Base-by-base conservation (phyloP, 2,797 vertebrate species). In the Podarcis siculus region DNA sequence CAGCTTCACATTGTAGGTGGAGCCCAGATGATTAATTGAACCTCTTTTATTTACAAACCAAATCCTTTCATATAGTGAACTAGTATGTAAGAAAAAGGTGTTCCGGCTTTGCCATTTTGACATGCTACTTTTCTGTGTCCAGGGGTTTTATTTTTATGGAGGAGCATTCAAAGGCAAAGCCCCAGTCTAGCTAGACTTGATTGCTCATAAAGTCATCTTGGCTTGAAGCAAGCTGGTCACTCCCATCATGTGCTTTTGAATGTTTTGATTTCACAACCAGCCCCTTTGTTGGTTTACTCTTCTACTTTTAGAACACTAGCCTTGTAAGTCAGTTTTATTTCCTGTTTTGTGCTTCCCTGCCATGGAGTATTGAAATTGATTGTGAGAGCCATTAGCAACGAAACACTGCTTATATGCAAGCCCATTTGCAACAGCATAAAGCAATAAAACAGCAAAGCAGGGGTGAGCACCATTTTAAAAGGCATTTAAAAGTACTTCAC, bases 281-380 rank as follows among this genome's bases (percentile, higher is more conserved):
- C 13, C 2, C 82, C 37, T 8, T 39, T 90, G 67, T 69, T 66
- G 69, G 21, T 86, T 87, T 79, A 12, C n/a, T 37, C 58, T 87
- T 9, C 45, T 71, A 67, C 86, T 80, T 12, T 86, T 91, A 69
- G 80, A 90, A 15, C 66, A 58, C 67, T 19, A 64, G 61, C 21
- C 21, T 23, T 64, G 61, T 23, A 19, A 64, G 61, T 6, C 61
- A 64, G 19, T 64, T 64, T 64, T 71, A 32, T 80, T 32, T 67
- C 25, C 13, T 30, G 23, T 32, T 39, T 66, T 79, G 49, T 55
- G 49, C 49, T 55, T 55, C 49, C 49, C 10, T 66, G 61, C 37
- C 25, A 42, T 8, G 19, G 61, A 58, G 30, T 35, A 9, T 80
- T 10, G 30, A 8, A 82, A 69, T 15, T 19, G n/a, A 69, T 69